Conservation (phyloP, 1,140 invertebrate genomes). For the Berghia stephanieae region DNA sequence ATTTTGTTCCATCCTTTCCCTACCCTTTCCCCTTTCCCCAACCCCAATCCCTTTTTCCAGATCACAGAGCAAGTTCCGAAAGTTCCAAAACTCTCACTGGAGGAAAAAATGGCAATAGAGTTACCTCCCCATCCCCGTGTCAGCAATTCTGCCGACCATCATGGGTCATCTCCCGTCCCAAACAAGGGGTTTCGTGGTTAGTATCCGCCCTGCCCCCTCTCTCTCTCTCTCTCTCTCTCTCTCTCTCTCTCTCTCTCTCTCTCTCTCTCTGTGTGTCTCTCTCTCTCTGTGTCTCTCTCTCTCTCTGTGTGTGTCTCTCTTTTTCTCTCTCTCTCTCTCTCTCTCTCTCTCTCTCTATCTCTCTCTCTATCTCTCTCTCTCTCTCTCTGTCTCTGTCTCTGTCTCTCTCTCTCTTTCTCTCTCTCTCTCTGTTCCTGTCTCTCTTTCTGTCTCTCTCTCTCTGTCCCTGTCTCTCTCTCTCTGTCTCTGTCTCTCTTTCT, state of each 20-base stretch:
- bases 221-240: not conserved
- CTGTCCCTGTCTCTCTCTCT: no score
- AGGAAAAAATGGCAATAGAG: constrained; percentile 55
- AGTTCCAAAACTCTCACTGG: constrained; percentile 56
- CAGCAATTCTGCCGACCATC: not conserved
- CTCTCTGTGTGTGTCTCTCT: not conserved
- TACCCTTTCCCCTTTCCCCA: not conserved
- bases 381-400: no score
- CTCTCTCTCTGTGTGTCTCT: no score
- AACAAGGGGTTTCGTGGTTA: constrained; percentile 16
- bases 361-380: no score
- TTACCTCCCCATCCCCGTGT: constrained; percentile 33
- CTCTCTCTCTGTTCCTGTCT: no score
- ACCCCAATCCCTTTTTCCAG: constrained; percentile 34
- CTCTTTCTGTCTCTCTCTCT: no score
- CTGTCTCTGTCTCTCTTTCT: not conserved
- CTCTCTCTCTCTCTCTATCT: no score
- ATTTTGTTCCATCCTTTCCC: no score
- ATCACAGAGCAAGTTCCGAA: constrained; percentile 54
- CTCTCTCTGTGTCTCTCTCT: no score
- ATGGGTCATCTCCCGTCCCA: not conserved
- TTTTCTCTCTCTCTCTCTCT: no score
- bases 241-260: not conserved
- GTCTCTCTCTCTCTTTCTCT: no score
- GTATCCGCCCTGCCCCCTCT: not conserved